Evolutionary conservation across 1,140 invertebrate species (phyloP).

Genomic region (Luehdorfia chinensis): DNA sequence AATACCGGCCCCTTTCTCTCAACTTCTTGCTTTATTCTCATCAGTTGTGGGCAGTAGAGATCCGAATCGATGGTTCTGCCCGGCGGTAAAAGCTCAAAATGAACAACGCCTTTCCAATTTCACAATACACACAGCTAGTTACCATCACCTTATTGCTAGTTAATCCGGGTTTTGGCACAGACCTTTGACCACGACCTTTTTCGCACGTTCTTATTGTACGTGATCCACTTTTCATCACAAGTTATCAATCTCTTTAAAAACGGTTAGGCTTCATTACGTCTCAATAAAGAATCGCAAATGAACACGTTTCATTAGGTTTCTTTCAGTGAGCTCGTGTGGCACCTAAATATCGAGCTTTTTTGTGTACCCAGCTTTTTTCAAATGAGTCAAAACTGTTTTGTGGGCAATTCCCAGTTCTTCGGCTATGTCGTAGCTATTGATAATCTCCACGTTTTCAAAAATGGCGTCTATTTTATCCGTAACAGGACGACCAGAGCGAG

Average conservation of each 20-base stretch:
- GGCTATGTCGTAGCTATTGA: too few relatives aligned
- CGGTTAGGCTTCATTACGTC: slow-evolving; percentile 7
- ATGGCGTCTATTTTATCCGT: slow-evolving; percentile 4
- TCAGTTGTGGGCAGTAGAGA: slow-evolving; percentile 38
- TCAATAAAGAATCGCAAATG: slow-evolving; percentile 10
- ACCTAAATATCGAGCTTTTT: background rate
- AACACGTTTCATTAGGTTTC: slow-evolving; percentile 7
- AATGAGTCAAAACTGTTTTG: slow-evolving; percentile 3
- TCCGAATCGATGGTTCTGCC: slow-evolving; percentile 31
- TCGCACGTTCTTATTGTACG: too few relatives aligned
- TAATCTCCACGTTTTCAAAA: slow-evolving; percentile 6
- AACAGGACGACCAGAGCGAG: background rate
- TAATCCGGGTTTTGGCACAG: background rate
- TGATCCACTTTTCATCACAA: background rate
- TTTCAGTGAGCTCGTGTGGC: slow-evolving; percentile 4
- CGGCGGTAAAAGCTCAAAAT: slow-evolving; percentile 35
- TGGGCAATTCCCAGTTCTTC: too few relatives aligned
- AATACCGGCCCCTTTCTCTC: slow-evolving; percentile 35
- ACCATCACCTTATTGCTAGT: slow-evolving; percentile 9
- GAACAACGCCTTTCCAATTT: slow-evolving; percentile 19
- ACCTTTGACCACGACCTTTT: too few relatives aligned
- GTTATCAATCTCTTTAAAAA: slow-evolving; percentile 2
- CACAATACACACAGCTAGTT: slow-evolving; percentile 8
- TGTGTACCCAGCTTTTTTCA: too few relatives aligned
- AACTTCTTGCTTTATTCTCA: slow-evolving; percentile 30